A percentile compares a stretch with the other conserved stretches of the same genome.
phyloP scores from a whole-genome alignment of 2,888 invertebrate genomes.

The Callosobruchus maculatus region DNA sequence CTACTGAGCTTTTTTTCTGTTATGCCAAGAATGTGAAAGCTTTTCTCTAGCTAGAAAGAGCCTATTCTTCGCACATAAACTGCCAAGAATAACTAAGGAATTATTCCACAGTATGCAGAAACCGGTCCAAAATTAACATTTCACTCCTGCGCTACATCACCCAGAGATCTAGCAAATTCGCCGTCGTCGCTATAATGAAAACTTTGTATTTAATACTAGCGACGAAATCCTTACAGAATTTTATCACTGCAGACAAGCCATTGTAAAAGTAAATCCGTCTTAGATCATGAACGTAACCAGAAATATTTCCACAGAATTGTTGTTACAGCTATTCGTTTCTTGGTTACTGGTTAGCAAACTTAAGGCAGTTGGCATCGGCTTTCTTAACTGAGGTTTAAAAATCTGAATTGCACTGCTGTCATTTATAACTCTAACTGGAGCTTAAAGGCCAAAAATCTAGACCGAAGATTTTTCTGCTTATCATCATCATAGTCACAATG shows the following conservation, averaged over 20 bases:
- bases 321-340: too few relatives aligned
- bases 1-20: too few relatives aligned
- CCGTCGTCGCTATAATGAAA: slow-evolving; percentile 14
- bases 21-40: too few relatives aligned
- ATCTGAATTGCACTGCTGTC: too few relatives aligned
- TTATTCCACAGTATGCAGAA: background rate
- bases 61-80: background rate
- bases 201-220: slow-evolving; percentile 19
- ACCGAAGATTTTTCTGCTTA: too few relatives aligned
- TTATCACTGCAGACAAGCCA: slow-evolving; percentile 24
- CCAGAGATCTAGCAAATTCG: background rate
- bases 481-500: too few relatives aligned
- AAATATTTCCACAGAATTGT: background rate
- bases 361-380: too few relatives aligned
- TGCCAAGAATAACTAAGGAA: background rate
- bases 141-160: background rate
- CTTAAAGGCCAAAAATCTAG: too few relatives aligned
- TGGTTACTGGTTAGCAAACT: too few relatives aligned
- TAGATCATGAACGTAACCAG: background rate
- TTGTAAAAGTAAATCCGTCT: slow-evolving; percentile 29
- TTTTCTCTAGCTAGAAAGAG: too few relatives aligned
- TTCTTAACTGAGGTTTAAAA: too few relatives aligned
- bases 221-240: slow-evolving; percentile 20
- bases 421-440: too few relatives aligned
- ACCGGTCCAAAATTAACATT: background rate